These are phyloP conservation scores for Leptoclinus maculatus DNA, from an alignment of 2,797 vertebrate genomes.

Conservation along the genomic window DNA sequence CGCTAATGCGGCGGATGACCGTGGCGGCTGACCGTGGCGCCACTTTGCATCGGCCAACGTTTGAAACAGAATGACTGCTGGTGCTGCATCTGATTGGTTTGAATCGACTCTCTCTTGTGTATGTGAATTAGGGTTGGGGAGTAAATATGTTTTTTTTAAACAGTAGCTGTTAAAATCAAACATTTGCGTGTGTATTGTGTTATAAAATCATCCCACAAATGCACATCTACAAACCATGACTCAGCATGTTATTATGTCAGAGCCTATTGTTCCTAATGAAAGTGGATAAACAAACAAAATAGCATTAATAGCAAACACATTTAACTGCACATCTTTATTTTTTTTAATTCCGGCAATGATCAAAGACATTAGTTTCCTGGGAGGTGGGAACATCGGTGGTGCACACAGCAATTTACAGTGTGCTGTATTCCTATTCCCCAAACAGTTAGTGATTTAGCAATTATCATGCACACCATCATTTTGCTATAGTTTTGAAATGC, in stretches of 20 bases:
- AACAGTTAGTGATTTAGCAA: slow-evolving; percentile 69
- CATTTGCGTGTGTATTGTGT: neutral
- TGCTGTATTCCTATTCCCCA: slow-evolving; percentile 70
- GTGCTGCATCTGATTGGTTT: neutral
- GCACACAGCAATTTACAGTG: slow-evolving; percentile 65
- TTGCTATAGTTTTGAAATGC: slow-evolving; percentile 57
- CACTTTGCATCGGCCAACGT: neutral
- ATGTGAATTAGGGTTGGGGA: neutral
- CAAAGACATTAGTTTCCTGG: slow-evolving; percentile 72
- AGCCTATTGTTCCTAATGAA: slow-evolving; percentile 63
- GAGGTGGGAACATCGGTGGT: slow-evolving; percentile 60
- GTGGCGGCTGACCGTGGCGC: slow-evolving; percentile 8
- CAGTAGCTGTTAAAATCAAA: neutral
- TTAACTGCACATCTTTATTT: slow-evolving; percentile 52
- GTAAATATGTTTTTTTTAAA: neutral
- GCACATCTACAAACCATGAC: slow-evolving; percentile 1
- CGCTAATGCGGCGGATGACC: slow-evolving; percentile 25
- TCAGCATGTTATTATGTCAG: slow-evolving; percentile 30
- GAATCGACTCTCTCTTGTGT: neutral
- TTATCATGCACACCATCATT: slow-evolving; percentile 65
- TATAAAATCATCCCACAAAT: neutral
- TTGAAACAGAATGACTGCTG: neutral
- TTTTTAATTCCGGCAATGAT: slow-evolving; percentile 59
- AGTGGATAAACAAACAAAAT: slow-evolving; percentile 64
- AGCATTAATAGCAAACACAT: slow-evolving; percentile 60